Percentiles rank a stretch among this genome's conserved stretches.
Conservation (phyloP, 1,140 invertebrate species). For the Nasonia vitripennis region DNA sequence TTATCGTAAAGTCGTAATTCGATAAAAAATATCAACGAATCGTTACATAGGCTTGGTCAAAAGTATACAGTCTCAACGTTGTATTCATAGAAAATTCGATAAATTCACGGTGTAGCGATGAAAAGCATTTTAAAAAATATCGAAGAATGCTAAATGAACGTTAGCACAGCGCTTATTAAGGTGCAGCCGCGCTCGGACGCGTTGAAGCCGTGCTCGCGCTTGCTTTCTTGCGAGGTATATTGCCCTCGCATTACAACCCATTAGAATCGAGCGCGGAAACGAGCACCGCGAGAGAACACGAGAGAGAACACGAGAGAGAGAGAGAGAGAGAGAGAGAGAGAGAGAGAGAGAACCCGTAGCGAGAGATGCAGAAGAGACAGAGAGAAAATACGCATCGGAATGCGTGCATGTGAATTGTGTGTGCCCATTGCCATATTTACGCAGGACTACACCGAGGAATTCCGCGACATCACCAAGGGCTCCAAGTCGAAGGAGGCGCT, state of each 20-base stretch:
- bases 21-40: neutral
- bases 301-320: constrained; percentile 4
- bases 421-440: constrained; percentile 73
- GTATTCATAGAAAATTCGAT: no score
- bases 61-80: no score
- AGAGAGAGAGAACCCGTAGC: neutral
- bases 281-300: neutral
- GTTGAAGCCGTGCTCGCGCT: neutral
- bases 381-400: constrained; percentile 59
- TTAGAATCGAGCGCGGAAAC: constrained; percentile 21
- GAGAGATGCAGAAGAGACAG: neutral
- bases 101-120: neutral
- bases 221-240: constrained; percentile 4
- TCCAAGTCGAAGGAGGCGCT: constrained; percentile 91
- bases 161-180: constrained; percentile 13
- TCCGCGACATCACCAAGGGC: constrained; percentile 95
- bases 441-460: constrained; percentile 97
- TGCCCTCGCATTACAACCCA: constrained; percentile 20
- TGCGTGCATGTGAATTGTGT: constrained; percentile 73
- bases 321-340: neutral
- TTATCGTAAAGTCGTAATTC: neutral
- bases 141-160: neutral
- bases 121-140: neutral
- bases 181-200: neutral
- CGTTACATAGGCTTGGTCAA: no score